Base-by-base conservation (phyloP, 1,140 invertebrate species). In the Drosophila lacteicornis region DNA sequence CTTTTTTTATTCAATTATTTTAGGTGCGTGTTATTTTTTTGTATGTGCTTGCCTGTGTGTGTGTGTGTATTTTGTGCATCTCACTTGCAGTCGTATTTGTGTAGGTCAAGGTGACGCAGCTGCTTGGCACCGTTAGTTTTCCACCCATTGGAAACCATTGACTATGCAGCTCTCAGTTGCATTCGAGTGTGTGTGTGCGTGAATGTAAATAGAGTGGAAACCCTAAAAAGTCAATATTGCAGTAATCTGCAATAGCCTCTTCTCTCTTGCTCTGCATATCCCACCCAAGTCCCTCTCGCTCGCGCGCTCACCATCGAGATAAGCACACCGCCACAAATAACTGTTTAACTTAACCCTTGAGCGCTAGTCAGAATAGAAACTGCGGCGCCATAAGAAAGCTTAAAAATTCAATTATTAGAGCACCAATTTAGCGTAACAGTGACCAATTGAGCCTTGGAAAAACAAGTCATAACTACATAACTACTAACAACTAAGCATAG, bases 71-170 rank as follows among this genome's bases (percentile, higher is more conserved):
- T 49, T 40, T 33, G 47, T 38, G 70, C 69, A 63, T 75, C 57
- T 36, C 46, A 33, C 40, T 74, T 55, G 69, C 36, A 19, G 19
- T 30, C 33, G 71, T 63, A 51, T 25, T 75, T 43, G 71, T 75
- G 69, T 75, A 75, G 71, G 71, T 75, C 71, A 75, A 75, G 71
- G 71, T 74, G 70, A 74, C 33, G 70, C 70, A 74, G 68, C 70
- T 73, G 67, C 53, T 38, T 40, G 19, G 36, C 69, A 73, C 57
- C 71, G 47, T 75, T 75, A 75, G 71, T 75, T 63, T 61, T 55
- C 36, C 69, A 58, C 42, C 67, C 71, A 75, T 75, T 75, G 57
- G 22, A 25, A 25, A 25, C 22, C 22, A 25, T 25, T 25, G 3
- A 62, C n/a, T 53, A 40, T 61, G 57, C 71, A 47, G 22, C 62